These are phyloP conservation scores for Pentamera pediparva DNA, from an alignment of 53 echinoderm and acorn worm genomes.

Conservation along the genomic window DNA sequence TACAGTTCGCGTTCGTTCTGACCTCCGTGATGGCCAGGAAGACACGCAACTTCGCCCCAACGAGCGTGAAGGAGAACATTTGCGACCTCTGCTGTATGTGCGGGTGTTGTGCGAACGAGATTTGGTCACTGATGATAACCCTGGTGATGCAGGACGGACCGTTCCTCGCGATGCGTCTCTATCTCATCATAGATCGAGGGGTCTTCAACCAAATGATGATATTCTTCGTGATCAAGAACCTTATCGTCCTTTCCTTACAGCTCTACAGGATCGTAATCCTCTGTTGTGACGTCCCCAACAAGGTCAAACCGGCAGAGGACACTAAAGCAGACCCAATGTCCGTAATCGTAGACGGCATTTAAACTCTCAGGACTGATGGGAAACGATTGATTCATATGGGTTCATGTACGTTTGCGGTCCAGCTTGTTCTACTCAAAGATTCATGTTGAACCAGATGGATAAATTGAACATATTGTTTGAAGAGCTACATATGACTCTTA, in stretches of 20 bases:
- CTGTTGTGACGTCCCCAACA: conserved; percentile 26
- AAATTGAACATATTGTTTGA: neutral
- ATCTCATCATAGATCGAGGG: conserved; percentile 52
- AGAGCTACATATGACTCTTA: too few species aligned
- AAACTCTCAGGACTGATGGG: neutral
- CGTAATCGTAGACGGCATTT: neutral
- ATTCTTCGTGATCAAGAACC: conserved; percentile 83
- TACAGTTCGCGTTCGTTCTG: conserved; percentile 80
- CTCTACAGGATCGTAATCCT: conserved; percentile 68
- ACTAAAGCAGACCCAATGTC: neutral
- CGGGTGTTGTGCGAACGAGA: conserved; percentile 70
- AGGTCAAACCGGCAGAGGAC: conserved; percentile 33
- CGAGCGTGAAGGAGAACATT: neutral
- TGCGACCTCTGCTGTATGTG: conserved; percentile 30
- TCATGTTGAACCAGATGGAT: neutral
- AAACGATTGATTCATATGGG: neutral
- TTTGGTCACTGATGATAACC: conserved; percentile 72
- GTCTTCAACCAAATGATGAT: conserved; percentile 84
- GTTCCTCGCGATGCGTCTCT: conserved; percentile 76
- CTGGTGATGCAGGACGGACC: conserved; percentile 81
- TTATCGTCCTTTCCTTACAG: conserved; percentile 66
- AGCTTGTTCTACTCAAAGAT: neutral
- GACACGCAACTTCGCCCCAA: conserved; percentile 20
- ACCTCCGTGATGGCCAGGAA: conserved; percentile 68
- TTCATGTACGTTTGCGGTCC: too few species aligned